Conservation (phyloP, 2,113 vertebrate species). For the Noctilio leporinus region DNA sequence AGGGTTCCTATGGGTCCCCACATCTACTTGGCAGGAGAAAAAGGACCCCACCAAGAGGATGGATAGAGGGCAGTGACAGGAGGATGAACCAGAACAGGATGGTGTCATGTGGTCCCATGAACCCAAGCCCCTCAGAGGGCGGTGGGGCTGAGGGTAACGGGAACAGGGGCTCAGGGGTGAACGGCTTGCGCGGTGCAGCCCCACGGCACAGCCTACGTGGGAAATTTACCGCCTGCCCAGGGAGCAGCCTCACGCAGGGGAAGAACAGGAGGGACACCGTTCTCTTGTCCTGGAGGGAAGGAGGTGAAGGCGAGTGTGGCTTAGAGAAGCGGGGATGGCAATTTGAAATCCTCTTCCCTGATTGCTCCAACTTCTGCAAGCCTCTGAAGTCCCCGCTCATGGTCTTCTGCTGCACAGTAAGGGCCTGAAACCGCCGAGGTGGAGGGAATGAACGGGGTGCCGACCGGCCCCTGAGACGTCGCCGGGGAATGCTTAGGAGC, state of each 20-base stretch:
- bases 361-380: background rate
- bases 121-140: background rate
- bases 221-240: fast-evolving
- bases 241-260: background rate
- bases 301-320: background rate
- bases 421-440: background rate
- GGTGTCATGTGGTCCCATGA: background rate
- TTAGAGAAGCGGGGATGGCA: background rate
- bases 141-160: fast-evolving
- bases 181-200: fast-evolving
- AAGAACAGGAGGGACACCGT: background rate
- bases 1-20: background rate
- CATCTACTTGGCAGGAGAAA: background rate
- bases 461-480: fast-evolving
- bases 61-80: background rate
- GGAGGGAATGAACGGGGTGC: background rate
- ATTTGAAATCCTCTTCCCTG: background rate
- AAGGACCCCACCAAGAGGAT: background rate
- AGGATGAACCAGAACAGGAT: background rate
- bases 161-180: too few species aligned
- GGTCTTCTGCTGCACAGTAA: background rate
- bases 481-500: too few species aligned
- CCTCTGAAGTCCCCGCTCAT: background rate
- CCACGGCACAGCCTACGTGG: background rate
- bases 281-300: background rate